Base-by-base conservation (phyloP, 2,888 invertebrate species). In the Osedax frankpressi region DNA sequence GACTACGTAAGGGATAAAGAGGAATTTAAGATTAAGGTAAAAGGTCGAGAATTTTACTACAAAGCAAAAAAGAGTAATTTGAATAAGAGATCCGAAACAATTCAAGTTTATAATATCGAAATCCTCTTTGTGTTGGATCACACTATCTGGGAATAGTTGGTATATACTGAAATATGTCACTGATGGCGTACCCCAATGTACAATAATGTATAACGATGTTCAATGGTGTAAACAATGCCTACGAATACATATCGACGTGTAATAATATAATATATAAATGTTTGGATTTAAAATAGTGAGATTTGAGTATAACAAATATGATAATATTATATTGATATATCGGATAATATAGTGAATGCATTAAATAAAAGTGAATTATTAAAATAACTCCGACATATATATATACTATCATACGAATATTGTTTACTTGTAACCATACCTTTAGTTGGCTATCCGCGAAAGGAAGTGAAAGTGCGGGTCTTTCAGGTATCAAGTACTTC, bases 91-190 rank as follows among this genome's bases (percentile, higher is more conserved):
- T n/a, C n/a, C n/a, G n/a, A n/a, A 6, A 44, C 44, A 44, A 19
- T 44, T 44, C 6, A 6, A 44, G 44, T 11, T 6, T 69, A 69
- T n/a, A 28, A 26, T 24, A 30, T 69, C 11, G 69, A 69, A 30
- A 69, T 69, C 28, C 19, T 69, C 28, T 69, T 69, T n/a, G 28
- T 69, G n/a, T 19, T 69, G 28, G 69, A 69, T 29, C 28, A 69
- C 28, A 69, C 69, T 24, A n/a, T 69, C 3, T 69, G 69, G 69
- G 69, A 69, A 11, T 28, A 69, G 69, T 69, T 29, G 29, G 69
- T 69, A 24, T n/a, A 27, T n/a, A n/a, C n/a, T n/a, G n/a, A n/a
- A n/a, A n/a, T n/a, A n/a, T n/a, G n/a, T n/a, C n/a, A n/a, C n/a
- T n/a, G n/a, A n/a, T n/a, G n/a, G n/a, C n/a, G n/a, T n/a, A n/a